Percentiles rank a stretch among this genome's conserved stretches.
phyloP scores from a whole-genome alignment of 2,797 vertebrate species.

The Ctenochaetus hawaiiensis region DNA sequence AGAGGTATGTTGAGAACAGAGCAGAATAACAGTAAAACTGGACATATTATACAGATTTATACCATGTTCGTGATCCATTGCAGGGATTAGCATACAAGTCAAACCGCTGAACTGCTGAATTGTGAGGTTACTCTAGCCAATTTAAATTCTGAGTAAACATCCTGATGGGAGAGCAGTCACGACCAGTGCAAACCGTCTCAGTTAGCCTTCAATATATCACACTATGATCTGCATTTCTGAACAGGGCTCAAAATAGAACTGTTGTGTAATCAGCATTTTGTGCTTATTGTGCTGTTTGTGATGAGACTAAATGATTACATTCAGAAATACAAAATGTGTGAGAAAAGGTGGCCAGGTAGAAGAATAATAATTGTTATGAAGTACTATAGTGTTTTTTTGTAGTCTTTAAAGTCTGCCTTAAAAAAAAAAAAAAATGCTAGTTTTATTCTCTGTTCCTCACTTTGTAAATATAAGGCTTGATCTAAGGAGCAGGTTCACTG shows the following conservation, averaged over 20 bases:
- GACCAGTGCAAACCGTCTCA: slow-evolving; percentile 48
- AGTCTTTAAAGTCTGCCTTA: too few relatives aligned
- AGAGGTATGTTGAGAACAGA: slow-evolving; percentile 67
- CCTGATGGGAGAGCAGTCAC: slow-evolving; percentile 33
- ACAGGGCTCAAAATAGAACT: slow-evolving; percentile 69
- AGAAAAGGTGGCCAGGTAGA: slow-evolving; percentile 23
- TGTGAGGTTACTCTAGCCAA: slow-evolving; percentile 9
- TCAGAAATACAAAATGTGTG: slow-evolving; percentile 51
- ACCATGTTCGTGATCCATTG: background rate
- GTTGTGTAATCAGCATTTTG: slow-evolving; percentile 61
- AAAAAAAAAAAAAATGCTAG: too few relatives aligned
- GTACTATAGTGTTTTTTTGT: too few relatives aligned
- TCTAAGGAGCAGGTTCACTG: background rate
- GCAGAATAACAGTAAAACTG: background rate
- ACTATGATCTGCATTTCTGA: slow-evolving; percentile 60
- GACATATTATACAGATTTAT: background rate
- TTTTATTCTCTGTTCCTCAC: too few relatives aligned
- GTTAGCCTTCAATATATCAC: slow-evolving; percentile 59
- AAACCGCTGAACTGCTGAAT: slow-evolving; percentile 2
- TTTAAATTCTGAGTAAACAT: slow-evolving; percentile 52
- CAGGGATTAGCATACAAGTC: slow-evolving; percentile 18
- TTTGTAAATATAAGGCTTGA: background rate
- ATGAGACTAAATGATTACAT: slow-evolving; percentile 49
- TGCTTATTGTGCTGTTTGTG: slow-evolving; percentile 60
- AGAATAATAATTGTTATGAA: background rate